These are phyloP conservation scores for Coreius guichenoti DNA, from an alignment of 2,797 vertebrate genomes.

Conservation along the genomic window DNA sequence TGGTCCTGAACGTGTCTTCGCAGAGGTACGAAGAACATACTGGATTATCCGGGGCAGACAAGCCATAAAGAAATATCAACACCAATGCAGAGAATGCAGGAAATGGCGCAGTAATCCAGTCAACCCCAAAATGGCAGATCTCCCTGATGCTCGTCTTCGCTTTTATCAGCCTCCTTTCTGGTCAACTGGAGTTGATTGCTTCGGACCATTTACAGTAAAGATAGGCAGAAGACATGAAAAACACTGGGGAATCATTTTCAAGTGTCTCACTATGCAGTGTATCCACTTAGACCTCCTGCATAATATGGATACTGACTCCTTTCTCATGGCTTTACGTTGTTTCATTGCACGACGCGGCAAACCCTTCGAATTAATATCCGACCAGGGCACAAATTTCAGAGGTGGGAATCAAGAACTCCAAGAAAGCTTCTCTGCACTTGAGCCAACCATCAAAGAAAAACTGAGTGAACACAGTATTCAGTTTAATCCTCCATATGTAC, in stretches of 20 bases:
- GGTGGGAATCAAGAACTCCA: background rate
- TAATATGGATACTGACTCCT: conserved; percentile 6
- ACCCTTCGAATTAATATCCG: conserved; percentile 1
- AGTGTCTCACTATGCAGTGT: conserved; percentile 11
- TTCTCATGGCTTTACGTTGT: background rate
- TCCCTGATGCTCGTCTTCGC: background rate
- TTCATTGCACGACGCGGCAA: conserved; percentile 15
- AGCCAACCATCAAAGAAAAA: background rate
- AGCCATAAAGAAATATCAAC: background rate
- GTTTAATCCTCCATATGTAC: conserved; percentile 26
- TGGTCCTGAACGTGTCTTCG: background rate
- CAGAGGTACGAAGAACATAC: background rate
- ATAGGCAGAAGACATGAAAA: conserved; percentile 29
- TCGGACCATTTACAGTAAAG: conserved; percentile 29
- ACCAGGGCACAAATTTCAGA: conserved; percentile 42
- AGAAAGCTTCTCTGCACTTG: background rate
- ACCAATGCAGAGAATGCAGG: background rate
- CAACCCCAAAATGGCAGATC: conserved; percentile 17
- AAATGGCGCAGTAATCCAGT: background rate
- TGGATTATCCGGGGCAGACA: conserved; percentile 24
- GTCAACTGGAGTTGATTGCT: conserved; percentile 40
- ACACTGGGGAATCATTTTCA: conserved; percentile 35
- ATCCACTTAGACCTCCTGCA: conserved; percentile 38
- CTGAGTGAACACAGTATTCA: background rate
- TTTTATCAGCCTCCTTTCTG: conserved; percentile 23